Conservation (phyloP, 2,113 vertebrate species). For the Melanerpes aurifrons region DNA sequence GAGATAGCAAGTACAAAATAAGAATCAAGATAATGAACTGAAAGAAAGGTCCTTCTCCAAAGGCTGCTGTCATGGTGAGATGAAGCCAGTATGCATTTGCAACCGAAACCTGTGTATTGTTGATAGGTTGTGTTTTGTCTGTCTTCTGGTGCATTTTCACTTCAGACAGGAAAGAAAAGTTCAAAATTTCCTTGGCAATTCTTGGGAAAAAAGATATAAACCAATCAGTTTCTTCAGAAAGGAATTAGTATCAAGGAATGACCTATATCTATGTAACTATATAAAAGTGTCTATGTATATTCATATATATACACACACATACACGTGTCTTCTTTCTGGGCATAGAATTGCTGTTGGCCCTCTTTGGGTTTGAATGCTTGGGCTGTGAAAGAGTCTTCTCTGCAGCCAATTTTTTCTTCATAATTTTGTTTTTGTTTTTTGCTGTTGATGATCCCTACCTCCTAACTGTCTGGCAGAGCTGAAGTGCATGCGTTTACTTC, state of each 20-base stretch:
- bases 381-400: neutral
- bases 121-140: neutral
- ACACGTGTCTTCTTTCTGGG: neutral
- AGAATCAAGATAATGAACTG: neutral
- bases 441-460: neutral
- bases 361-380: neutral
- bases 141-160: neutral
- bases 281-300: neutral
- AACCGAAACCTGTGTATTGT: neutral
- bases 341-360: neutral
- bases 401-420: neutral
- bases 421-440: neutral
- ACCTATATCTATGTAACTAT: neutral
- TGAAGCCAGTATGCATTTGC: neutral
- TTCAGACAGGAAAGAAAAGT: neutral
- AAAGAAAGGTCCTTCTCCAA: neutral
- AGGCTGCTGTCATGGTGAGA: neutral
- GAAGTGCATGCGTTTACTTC: conserved; percentile 6
- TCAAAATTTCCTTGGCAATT: neutral
- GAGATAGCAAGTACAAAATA: neutral
- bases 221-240: neutral
- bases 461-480: neutral
- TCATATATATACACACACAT: neutral
- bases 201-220: neutral
- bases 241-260: neutral